Evolutionary conservation across 2,797 vertebrate species (phyloP).

Genomic region (Malacoraja senta): DNA sequence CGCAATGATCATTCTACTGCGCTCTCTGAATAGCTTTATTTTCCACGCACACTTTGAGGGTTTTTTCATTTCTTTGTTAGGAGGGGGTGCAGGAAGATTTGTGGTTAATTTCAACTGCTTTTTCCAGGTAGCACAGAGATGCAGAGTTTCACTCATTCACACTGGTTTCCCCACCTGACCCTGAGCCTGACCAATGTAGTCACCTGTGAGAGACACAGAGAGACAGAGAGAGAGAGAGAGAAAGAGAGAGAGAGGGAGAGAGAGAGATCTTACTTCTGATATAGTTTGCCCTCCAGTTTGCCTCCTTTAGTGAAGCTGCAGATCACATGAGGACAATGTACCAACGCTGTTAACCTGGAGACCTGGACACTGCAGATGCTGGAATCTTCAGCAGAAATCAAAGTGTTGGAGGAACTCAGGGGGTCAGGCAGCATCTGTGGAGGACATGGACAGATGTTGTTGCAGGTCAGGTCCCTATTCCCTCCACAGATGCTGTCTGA

Average conservation of each 20-base stretch:
- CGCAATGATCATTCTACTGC: background rate
- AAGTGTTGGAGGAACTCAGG: too few species aligned
- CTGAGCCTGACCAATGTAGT: background rate
- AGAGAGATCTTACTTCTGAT: background rate
- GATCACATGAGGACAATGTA: background rate
- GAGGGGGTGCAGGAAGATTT: background rate
- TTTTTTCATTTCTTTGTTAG: conserved; percentile 2
- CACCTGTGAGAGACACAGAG: background rate
- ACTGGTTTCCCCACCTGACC: background rate
- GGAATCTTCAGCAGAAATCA: too few species aligned
- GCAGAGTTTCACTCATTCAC: background rate
- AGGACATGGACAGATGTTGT: too few species aligned
- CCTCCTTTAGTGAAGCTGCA: background rate
- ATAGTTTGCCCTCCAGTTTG: background rate
- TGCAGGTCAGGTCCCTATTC: too few species aligned
- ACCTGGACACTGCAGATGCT: too few species aligned
- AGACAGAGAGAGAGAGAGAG: background rate
- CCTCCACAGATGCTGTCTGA: too few species aligned
- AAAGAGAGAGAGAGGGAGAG: background rate
- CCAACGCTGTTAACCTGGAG: too few species aligned
- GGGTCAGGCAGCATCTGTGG: too few species aligned
- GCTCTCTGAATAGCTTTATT: background rate
- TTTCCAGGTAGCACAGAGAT: background rate
- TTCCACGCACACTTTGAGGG: background rate
- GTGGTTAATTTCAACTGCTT: conserved; percentile 21